phyloP scores from a whole-genome alignment of 2,888 invertebrate genomes.

The Phytoseiulus persimilis region DNA sequence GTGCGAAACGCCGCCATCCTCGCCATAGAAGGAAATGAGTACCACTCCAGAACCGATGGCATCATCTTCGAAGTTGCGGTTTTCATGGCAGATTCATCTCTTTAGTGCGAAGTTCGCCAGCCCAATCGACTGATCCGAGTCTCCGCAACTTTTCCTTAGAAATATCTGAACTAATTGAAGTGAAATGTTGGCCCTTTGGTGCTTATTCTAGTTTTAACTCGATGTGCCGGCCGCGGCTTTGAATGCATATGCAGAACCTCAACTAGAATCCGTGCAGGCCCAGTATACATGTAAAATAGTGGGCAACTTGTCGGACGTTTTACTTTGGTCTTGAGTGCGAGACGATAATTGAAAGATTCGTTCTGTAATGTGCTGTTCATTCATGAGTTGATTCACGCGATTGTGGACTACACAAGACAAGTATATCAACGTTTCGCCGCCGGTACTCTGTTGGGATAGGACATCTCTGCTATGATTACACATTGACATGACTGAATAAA shows the following conservation, averaged over 20 bases:
- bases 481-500: constrained; percentile 36
- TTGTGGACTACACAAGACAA: not conserved
- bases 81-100: not conserved
- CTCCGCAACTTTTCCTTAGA: not conserved
- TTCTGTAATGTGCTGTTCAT: not conserved
- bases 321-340: not conserved
- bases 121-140: not conserved
- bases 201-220: constrained; percentile 37
- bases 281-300: not conserved
- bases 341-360: not conserved
- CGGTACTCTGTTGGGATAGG: constrained; percentile 38
- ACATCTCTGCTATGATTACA: constrained; percentile 34
- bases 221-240: constrained; percentile 26
- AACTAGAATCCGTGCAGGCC: not conserved
- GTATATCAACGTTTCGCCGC: constrained; percentile 10
- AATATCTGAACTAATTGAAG: constrained; percentile 12
- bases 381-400: not conserved
- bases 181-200: constrained; percentile 37
- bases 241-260: not conserved
- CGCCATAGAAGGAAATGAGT: not conserved
- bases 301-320: not conserved
- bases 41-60: not conserved
- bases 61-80: not conserved
- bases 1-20: not conserved
- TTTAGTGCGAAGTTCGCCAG: not conserved